Evolutionary conservation across 2,888 invertebrate species (phyloP).

Genomic region (Lydus trimaculatus): DNA sequence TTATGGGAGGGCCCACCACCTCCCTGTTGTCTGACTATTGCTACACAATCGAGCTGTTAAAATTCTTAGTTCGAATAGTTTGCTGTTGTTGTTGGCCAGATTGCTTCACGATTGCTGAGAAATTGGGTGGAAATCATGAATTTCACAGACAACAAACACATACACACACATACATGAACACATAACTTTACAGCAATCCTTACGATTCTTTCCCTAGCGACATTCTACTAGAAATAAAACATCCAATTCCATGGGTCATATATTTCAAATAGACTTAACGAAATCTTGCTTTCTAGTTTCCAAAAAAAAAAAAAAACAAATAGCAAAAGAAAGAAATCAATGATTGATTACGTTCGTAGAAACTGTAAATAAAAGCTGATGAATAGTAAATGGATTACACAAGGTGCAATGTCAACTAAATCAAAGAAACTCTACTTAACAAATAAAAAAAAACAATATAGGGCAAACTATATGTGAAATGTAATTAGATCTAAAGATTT

Average conservation of each 20-base stretch:
- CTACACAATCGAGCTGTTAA: slow-evolving; percentile 53
- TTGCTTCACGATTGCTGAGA: slow-evolving; percentile 27
- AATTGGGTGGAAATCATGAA: slow-evolving; percentile 27
- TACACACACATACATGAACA: background rate
- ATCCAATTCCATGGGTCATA: slow-evolving; percentile 9
- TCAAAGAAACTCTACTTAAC: too few relatives aligned
- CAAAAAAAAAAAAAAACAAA: background rate
- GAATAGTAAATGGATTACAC: background rate
- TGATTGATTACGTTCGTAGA: background rate
- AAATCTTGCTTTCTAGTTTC: slow-evolving; percentile 1
- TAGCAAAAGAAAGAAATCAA: background rate
- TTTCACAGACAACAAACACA: slow-evolving; percentile 8
- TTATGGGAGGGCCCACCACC: background rate
- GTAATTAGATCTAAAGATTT: background rate
- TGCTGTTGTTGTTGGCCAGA: slow-evolving; percentile 22
- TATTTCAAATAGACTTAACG: slow-evolving; percentile 9
- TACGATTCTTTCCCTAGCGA: slow-evolving; percentile 5
- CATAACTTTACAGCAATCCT: background rate
- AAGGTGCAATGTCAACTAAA: too few relatives aligned
- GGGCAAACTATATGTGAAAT: too few relatives aligned
- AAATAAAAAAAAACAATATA: background rate
- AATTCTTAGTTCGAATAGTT: slow-evolving; percentile 57
- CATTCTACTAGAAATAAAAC: slow-evolving; percentile 6
- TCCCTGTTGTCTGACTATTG: slow-evolving; percentile 8
- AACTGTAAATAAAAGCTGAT: background rate